Evolutionary conservation across 2,797 vertebrate genomes (phyloP).

Genomic region (Emydoidea blandingii): DNA sequence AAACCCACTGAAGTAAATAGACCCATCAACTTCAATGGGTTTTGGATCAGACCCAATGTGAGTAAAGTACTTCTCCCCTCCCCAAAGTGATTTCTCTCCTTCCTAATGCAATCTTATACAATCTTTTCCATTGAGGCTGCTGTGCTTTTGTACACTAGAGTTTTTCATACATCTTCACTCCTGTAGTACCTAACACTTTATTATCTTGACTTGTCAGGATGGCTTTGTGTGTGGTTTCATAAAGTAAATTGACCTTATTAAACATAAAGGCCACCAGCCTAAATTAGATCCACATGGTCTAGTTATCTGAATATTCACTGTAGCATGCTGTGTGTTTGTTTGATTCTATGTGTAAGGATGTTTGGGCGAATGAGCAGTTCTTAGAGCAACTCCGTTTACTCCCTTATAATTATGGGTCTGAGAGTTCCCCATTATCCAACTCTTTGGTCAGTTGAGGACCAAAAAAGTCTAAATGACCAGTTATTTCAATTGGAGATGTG

Average conservation of each 20-base stretch:
- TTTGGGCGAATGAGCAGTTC: conserved; percentile 15
- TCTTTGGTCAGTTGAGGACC: neutral
- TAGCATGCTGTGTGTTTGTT: conserved; percentile 33
- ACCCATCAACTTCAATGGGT: conserved; percentile 31
- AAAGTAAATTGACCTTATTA: conserved; percentile 54
- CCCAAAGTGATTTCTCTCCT: conserved; percentile 19
- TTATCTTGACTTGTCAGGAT: conserved; percentile 29
- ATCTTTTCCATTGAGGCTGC: conserved; percentile 13
- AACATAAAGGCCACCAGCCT: conserved; percentile 61
- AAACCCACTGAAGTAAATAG: conserved; percentile 25
- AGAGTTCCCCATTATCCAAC: neutral
- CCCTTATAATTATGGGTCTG: conserved; percentile 4
- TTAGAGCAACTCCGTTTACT: neutral
- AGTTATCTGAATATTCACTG: conserved; percentile 26
- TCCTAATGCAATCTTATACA: neutral
- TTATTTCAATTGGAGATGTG: conserved; percentile 15
- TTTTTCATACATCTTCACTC: conserved; percentile 4
- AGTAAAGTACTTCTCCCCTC: conserved; percentile 29
- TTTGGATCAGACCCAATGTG: conserved; percentile 34
- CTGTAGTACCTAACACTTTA: neutral
- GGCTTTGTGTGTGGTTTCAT: conserved; percentile 27
- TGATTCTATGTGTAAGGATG: neutral
- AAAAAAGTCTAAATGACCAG: neutral
- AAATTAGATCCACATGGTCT: conserved; percentile 61
- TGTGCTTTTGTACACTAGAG: neutral